Percentiles rank a stretch among this genome's conserved stretches.
phyloP scores from a whole-genome alignment of 2,113 vertebrate species.

The Bagarius yarrelli region DNA sequence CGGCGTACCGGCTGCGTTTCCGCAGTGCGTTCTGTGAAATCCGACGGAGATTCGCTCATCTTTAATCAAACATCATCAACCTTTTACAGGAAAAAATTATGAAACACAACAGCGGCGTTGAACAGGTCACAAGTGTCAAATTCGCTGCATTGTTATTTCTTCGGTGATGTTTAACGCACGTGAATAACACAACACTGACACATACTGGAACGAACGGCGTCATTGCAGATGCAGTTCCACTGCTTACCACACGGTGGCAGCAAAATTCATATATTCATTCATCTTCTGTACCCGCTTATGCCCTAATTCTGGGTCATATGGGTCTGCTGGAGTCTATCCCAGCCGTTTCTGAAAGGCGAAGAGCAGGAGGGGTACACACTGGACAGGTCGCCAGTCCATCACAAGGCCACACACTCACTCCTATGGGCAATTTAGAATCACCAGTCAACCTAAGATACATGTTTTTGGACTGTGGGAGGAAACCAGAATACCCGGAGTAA shows the following conservation, averaged over 20 bases:
- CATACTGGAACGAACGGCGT: neutral
- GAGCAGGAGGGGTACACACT: no score
- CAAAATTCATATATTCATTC: neutral
- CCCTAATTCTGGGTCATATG: no score
- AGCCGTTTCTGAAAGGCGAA: no score
- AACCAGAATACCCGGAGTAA: no score
- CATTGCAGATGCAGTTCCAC: neutral
- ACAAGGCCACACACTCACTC: no score
- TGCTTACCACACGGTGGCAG: neutral
- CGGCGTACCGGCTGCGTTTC: neutral
- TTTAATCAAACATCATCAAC: neutral
- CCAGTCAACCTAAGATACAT: no score
- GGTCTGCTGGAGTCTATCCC: no score
- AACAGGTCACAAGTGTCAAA: constrained; percentile 24
- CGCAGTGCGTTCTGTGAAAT: neutral
- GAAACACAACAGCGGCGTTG: no score
- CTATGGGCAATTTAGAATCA: no score
- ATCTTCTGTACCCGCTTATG: no score
- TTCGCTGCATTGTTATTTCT: neutral
- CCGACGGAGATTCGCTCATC: neutral
- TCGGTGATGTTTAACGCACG: neutral
- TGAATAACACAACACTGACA: neutral
- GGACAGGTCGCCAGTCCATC: no score
- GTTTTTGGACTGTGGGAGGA: no score
- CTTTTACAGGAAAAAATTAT: neutral